Evolutionary conservation across 2,888 invertebrate genomes (phyloP).

Genomic region (Hoplodrina ambigua): DNA sequence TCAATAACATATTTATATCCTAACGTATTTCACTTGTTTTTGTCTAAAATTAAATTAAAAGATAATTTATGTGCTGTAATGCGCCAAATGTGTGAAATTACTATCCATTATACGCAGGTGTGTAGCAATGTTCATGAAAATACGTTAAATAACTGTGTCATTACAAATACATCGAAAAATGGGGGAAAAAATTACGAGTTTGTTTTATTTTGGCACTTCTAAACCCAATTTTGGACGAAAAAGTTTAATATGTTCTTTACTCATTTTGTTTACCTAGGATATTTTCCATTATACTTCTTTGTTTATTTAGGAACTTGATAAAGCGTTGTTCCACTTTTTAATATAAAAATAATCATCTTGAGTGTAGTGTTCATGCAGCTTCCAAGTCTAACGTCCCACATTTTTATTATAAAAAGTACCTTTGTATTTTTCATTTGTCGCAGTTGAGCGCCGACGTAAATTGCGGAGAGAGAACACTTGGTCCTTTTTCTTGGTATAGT

Average conservation of each 20-base stretch:
- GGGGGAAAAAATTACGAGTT: no score
- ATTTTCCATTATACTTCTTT: conserved; percentile 12
- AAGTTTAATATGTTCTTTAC: conserved; percentile 8
- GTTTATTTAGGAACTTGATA: conserved; percentile 12
- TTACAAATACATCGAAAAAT: no score
- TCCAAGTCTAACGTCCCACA: background rate
- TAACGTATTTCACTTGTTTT: background rate
- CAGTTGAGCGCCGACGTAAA: conserved; percentile 4
- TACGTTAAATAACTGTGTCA: no score
- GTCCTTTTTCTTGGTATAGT: background rate
- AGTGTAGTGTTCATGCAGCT: background rate
- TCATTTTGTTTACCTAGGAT: conserved; percentile 17
- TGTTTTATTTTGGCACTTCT: no score
- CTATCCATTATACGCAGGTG: no score
- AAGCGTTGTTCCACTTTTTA: background rate
- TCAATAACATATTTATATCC: conserved; percentile 1
- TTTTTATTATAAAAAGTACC: conserved; percentile 2
- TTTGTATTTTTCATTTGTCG: conserved; percentile 16
- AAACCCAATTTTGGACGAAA: conserved; percentile 7
- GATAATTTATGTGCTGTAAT: no score
- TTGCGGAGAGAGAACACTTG: background rate
- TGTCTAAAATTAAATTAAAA: no score
- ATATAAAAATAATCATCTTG: background rate
- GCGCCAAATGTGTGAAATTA: no score
- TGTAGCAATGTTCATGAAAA: no score